Evolutionary conservation across 35 echinoderm and acorn worm genomes (phyloP), one percentile per base, ranked within the genome.

Genomic region (Heliocidaris erythrogramma): DNA sequence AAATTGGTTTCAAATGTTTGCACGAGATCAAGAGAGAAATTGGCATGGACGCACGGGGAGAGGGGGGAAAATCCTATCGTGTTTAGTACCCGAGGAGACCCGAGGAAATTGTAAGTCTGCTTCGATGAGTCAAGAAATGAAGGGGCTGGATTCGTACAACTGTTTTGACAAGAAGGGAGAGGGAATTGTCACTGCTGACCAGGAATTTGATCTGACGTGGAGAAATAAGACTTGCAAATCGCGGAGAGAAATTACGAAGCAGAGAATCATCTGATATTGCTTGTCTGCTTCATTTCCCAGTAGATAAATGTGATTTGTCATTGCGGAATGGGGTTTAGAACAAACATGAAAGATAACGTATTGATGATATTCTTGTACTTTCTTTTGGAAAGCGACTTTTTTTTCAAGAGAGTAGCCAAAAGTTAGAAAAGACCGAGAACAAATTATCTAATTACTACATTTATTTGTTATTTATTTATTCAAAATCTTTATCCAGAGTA

Each of bases 1-100:
- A 89, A 89, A 89, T 89, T 32, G 47, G 47, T 89, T 47, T 32
- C 87, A 89, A 89, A 89, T 89, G 87, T 47, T 42, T 31, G 12
- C 1, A 31, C 87, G 87, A 89, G 31, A 47, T 89, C 87, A 48
- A 32, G 47, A 48, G 87, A 7, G 87, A 78, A 78, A 78, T 78
- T 78, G 65, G 65, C 65, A 9, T 78, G 65, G 65, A 78, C 65
- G 65, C 65, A 24, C 65, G 27, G 65, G 65, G 24, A 78, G 65
- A 78, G 21, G 9, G 21, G 9, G 52, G 52, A 56, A 78, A 78
- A 78, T 78, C 65, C 21, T 78, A 29, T 78, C 65, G 65, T 7
- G 21, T 42, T 42, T 42, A 42, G 35, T n/a, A 42, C 35, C 4
- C 5, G 7, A 52, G 7, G 8, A 24, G 4, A 78, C 65, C 65